Evolutionary conservation across 2,113 vertebrate species (phyloP).

Genomic region (Clarias batrachus): DNA sequence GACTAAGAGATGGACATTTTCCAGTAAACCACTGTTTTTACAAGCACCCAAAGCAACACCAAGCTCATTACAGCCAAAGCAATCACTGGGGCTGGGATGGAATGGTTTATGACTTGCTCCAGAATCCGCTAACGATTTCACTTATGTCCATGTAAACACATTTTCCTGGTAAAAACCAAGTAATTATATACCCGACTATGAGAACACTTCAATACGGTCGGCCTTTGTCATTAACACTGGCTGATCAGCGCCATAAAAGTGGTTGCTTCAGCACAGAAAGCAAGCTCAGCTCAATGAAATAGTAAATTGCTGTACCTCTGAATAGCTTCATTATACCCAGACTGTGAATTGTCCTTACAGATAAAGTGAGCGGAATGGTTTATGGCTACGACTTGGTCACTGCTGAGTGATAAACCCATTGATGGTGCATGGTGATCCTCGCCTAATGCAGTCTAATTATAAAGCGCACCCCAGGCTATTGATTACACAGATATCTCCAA

Average conservation of each 20-base stretch:
- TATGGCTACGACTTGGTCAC: conserved; percentile 16
- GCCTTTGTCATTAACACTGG: conserved; percentile 34
- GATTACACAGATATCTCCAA: conserved; percentile 32
- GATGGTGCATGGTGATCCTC: conserved; percentile 11
- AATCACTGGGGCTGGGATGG: not conserved
- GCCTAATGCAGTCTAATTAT: conserved; percentile 42
- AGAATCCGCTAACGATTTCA: conserved; percentile 18
- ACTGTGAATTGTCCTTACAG: conserved; percentile 32
- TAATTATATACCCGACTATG: conserved; percentile 22
- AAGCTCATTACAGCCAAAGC: conserved; percentile 17
- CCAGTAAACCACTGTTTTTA: not conserved
- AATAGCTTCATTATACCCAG: conserved; percentile 36
- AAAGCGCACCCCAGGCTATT: conserved; percentile 11
- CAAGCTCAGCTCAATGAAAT: conserved; percentile 38
- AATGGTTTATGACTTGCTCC: conserved; percentile 24
- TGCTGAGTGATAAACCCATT: conserved; percentile 26
- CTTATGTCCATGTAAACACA: conserved; percentile 40
- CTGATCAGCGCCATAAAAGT: conserved; percentile 30
- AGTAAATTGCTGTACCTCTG: not conserved
- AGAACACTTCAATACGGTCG: conserved; percentile 23
- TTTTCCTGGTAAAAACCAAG: conserved; percentile 19
- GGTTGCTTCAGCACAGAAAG: conserved; percentile 20
- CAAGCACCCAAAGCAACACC: not conserved
- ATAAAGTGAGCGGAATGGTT: conserved; percentile 27
- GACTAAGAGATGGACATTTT: not conserved